Evolutionary conservation across 2,113 vertebrate genomes (phyloP), one percentile per base, ranked within the genome.

Genomic region (Epinephelus fuscoguttatus): DNA sequence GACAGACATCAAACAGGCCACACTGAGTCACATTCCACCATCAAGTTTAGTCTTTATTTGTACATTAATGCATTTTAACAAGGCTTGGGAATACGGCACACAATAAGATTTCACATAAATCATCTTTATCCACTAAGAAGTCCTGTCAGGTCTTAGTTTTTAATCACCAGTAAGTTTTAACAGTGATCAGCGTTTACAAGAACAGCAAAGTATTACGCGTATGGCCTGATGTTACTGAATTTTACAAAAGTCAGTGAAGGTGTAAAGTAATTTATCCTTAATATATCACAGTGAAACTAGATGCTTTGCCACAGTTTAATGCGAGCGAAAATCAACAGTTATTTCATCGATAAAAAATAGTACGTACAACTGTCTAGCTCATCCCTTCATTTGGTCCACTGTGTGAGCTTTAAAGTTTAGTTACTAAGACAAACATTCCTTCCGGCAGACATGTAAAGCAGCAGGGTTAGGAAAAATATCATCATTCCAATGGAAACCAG

Each of bases 41-140:
- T 84, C 70, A 77, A 88, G 52, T 82, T 82, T 60, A 89, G 71
- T 82, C 75, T 94, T 94, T 94, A 94, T 93, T 94, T 89, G 67
- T 78, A 93, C 86, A 92, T 89, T 59, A 80, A 93, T 84, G 84
- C 61, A 74, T 84, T 90, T 89, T 57, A 92, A 80, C 89, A 86
- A 87, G 78, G 71, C 82, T 87, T 84, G 55, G 56, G 69, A 91
- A 80, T 81, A 93, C 75, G 33, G 83, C 85, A 93, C 90, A 92
- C 76, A 72, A 70, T 78, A 90, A 80, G 37, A 77, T 86, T 89
- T 88, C 75, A 90, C 89, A 87, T 62, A 81, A 86, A 83, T 80
- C 64, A 66, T 80, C 30, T 30, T 52, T 80, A 81, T 50, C 76
- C 71, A 57, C 74, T 76, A 84, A 55, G 66, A 70, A 75, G 53